phyloP scores from a whole-genome alignment of 2,888 invertebrate genomes.

The Seira sanloemensis region DNA sequence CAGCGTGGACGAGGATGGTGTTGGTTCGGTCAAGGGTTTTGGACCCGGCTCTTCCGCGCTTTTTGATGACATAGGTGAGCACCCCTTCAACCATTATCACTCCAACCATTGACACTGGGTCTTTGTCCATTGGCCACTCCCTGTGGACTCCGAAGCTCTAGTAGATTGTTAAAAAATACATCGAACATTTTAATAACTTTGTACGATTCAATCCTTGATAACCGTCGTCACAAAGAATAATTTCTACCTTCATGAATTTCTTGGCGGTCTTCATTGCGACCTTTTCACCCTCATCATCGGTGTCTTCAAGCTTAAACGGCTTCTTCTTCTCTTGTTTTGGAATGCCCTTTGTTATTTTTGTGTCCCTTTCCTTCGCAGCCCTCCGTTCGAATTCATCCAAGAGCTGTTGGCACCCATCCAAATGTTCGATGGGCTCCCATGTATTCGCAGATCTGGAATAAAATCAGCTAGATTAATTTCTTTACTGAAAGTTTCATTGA shows the following conservation, averaged over 20 bases:
- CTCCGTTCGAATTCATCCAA: constrained; percentile 49
- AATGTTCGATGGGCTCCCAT: constrained; percentile 64
- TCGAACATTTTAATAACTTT: background rate
- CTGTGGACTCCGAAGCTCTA: constrained; percentile 35
- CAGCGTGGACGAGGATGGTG: constrained; percentile 30
- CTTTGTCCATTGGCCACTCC: constrained; percentile 48
- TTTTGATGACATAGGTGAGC: constrained; percentile 40
- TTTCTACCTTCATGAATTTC: constrained; percentile 14
- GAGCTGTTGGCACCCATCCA: constrained; percentile 59
- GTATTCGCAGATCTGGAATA: constrained; percentile 45
- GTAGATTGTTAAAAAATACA: background rate
- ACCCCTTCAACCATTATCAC: constrained; percentile 35
- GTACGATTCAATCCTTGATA: background rate
- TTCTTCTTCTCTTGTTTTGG: background rate
- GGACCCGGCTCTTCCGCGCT: background rate
- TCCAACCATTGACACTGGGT: constrained; percentile 40
- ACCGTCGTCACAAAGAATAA: no score
- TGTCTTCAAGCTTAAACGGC: background rate
- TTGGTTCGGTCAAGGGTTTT: constrained; percentile 13
- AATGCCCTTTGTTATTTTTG: background rate
- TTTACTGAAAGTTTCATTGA: no score
- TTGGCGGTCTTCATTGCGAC: background rate
- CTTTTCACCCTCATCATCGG: constrained; percentile 9
- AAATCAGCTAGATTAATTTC: background rate
- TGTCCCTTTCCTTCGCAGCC: background rate